Conservation (phyloP, 2,797 vertebrate genomes). For the Anguilla marmorata region DNA sequence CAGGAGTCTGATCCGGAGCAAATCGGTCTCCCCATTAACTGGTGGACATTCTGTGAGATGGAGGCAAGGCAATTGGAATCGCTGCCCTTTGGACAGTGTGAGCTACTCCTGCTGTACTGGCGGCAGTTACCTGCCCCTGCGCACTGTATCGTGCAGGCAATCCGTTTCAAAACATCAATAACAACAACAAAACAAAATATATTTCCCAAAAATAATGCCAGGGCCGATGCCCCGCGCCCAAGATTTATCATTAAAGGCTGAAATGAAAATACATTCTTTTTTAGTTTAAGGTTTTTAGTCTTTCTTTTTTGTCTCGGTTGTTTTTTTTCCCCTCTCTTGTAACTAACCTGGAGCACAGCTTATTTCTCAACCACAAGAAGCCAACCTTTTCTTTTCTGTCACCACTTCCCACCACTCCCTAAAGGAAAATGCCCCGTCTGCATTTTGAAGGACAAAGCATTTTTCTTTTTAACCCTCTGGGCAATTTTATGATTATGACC, state of each 20-base stretch:
- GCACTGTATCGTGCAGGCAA: constrained; percentile 8
- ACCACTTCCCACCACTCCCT: constrained; percentile 17
- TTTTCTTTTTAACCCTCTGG: constrained; percentile 27
- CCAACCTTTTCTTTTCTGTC: background rate
- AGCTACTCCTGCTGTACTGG: constrained; percentile 5
- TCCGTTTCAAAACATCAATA: constrained; percentile 41
- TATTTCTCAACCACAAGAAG: background rate
- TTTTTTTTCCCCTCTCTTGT: background rate
- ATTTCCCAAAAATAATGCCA: constrained; percentile 46
- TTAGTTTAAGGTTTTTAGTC: constrained; percentile 59
- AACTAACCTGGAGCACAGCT: constrained; percentile 35
- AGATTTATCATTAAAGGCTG: constrained; percentile 64
- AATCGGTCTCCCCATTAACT: constrained; percentile 42
- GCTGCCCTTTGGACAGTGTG: constrained; percentile 7
- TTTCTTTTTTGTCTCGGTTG: background rate
- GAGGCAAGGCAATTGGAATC: constrained; percentile 56
- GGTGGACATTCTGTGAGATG: constrained; percentile 73
- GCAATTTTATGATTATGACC: constrained; percentile 59
- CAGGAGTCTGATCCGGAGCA: constrained; percentile 54
- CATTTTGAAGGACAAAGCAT: constrained; percentile 27
- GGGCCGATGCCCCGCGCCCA: constrained; percentile 55
- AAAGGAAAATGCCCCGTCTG: constrained; percentile 10
- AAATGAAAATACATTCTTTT: constrained; percentile 76
- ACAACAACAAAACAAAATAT: constrained; percentile 62
- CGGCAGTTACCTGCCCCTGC: constrained; percentile 2